Base-by-base conservation (phyloP, 2,797 vertebrate genomes). In the Spondyliosoma cantharus region DNA sequence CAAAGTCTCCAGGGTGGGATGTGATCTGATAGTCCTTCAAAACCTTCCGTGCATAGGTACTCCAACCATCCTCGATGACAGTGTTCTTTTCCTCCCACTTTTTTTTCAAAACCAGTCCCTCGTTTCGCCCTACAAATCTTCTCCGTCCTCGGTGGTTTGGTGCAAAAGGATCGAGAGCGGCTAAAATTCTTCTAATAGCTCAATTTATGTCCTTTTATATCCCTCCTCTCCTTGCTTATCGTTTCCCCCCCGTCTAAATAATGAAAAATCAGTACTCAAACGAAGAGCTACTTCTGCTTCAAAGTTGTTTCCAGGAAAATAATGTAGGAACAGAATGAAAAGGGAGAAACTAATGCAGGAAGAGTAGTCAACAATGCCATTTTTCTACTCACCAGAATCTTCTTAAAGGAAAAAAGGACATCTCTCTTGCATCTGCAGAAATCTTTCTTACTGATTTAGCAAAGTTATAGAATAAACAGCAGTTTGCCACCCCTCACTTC, bases 401-500 rank as follows among this genome's bases (percentile, higher is more conserved):
- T 92, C 88, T 93, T 86, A 94, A 96, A 94, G 91, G 90, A 93
- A 94, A 93, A 94, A 94, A 93, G 86, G 90, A 93, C 90, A 90
- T 91, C 91, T 92, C 90, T 92, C 89, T 93, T 86, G 86, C 84
- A 82, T 94, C 93, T 93, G 93, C 92, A 91, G 90, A 94, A 94
- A 93, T 91, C 91, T 86, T 90, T 93, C 90, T 91, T 89, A 91
- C 61, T 83, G 82, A 91, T 88, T 93, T 93, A 91, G 87, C 90
- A 90, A 94, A 92, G 92, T 92, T 83, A 94, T 91, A 90, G 88
- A 89, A 88, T 89, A 86, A 92, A 89, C 90, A 85, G 89, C 86
- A 86, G 89, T 87, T 65, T 42, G 63, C 68, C 79, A 72, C 50
- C 50, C 78, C 85, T 97, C 98, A 99, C 96, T 99, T 99, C 95